A percentile compares a stretch with the other conserved stretches of the same genome.
phyloP scores from a whole-genome alignment of 2,797 vertebrate genomes.

The Pantherophis vulpinus region DNA sequence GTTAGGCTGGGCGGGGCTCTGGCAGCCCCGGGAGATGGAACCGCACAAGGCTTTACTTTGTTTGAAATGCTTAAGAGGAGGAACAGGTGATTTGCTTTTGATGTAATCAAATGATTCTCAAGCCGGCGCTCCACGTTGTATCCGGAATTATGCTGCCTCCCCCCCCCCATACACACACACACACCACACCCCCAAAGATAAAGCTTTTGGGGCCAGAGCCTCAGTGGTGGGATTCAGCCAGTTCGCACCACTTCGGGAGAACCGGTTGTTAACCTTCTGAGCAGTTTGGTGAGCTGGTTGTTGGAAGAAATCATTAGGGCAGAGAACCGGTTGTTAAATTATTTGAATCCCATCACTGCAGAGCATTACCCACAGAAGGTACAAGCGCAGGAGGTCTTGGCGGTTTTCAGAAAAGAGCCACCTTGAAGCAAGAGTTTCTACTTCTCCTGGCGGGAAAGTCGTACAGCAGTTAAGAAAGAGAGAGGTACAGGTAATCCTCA shows the following conservation, averaged over 20 bases:
- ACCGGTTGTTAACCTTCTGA: too few species aligned
- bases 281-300: too few species aligned
- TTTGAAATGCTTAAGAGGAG: background rate
- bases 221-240: too few species aligned
- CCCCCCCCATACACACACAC: too few species aligned
- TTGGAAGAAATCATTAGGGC: too few species aligned
- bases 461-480: background rate
- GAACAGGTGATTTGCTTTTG: constrained; percentile 38
- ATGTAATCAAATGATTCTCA: background rate
- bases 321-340: too few species aligned
- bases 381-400: background rate
- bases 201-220: background rate
- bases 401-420: background rate
- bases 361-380: background rate
- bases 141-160: background rate
- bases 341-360: too few species aligned
- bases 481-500: too few species aligned
- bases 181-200: too few species aligned
- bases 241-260: too few species aligned
- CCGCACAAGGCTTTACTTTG: constrained; percentile 16
- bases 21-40: constrained; percentile 16
- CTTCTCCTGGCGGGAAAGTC: background rate
- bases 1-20: background rate
- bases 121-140: constrained; percentile 8
- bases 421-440: background rate